Evolutionary conservation across 2,888 invertebrate species (phyloP), one percentile per base, ranked within the genome.

Genomic region (Torymus tubicola): DNA sequence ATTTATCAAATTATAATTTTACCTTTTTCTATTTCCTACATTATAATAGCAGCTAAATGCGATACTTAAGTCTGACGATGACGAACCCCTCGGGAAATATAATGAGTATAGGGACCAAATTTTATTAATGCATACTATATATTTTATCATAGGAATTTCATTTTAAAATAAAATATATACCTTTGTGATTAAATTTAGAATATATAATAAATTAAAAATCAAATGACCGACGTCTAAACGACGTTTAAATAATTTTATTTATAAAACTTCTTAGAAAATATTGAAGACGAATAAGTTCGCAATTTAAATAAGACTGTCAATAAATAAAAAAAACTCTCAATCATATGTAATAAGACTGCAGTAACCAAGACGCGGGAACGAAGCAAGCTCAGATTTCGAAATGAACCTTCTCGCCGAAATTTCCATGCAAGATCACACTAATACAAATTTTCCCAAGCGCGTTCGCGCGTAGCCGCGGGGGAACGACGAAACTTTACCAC

Each of bases 1-100:
- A 55, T 68, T 55, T 55, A 14, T 24, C 14, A 55, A 68, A 68
- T 68, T 55, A 68, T 68, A 53, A 68, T 55, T 68, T 68, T 55
- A 53, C 68, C n/a, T 14, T 55, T 24, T 24, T 24, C 55, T 53
- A 53, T 68, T 68, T 31, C n/a, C 24, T n/a, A 14, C 24, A 55
- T 55, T 12, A 68, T 42, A 42, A 42, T 55, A 55, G 55, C 14
- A 55, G 68, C 14, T 55, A 55, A 68, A 68, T 68, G 53, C 24
- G 55, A 68, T 24, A 55, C 10, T 55, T 24, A 52, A 14, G 21
- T n/a, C 11, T 14, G 55, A 68, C 53, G 52, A 55, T 68, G 67
- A 68, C 55, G 68, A 10, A 68, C 24, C 68, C 55, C 55, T 55
- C 14, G 53, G 68, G 55, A 68, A 14, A 14, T 21, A 55, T 53